Percentiles rank a stretch among this genome's conserved stretches.
Evolutionary conservation across 2,797 vertebrate genomes (phyloP).

Genomic region (Kryptopterus vitreolus): DNA sequence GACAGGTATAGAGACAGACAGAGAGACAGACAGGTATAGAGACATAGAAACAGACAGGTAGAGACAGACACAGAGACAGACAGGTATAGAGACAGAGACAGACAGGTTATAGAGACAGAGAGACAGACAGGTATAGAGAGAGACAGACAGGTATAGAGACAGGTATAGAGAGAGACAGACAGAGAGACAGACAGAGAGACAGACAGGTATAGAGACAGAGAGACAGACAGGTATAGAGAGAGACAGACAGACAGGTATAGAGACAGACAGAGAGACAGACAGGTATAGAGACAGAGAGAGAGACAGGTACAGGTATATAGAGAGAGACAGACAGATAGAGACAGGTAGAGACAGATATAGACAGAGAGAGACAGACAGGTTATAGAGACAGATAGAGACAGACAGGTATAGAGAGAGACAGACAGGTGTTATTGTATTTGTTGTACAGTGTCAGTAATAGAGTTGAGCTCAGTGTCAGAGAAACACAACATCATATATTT

Average conservation of each 20-base stretch:
- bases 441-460: background rate
- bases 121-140: too few species aligned
- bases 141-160: too few species aligned
- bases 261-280: background rate
- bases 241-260: background rate
- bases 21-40: background rate
- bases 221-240: background rate
- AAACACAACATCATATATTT: background rate
- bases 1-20: background rate
- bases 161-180: too few species aligned
- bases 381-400: background rate
- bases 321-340: background rate
- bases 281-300: background rate
- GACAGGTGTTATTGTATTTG: background rate
- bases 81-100: too few species aligned
- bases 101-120: too few species aligned
- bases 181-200: too few species aligned
- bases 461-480: conserved; percentile 2
- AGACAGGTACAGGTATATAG: background rate
- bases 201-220: background rate
- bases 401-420: background rate
- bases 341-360: background rate
- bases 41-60: too few species aligned
- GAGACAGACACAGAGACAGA: too few species aligned
- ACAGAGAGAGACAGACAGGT: background rate